Evolutionary conservation across 2,113 vertebrate species (phyloP).

Genomic region (Dendrocopos noguchii): DNA sequence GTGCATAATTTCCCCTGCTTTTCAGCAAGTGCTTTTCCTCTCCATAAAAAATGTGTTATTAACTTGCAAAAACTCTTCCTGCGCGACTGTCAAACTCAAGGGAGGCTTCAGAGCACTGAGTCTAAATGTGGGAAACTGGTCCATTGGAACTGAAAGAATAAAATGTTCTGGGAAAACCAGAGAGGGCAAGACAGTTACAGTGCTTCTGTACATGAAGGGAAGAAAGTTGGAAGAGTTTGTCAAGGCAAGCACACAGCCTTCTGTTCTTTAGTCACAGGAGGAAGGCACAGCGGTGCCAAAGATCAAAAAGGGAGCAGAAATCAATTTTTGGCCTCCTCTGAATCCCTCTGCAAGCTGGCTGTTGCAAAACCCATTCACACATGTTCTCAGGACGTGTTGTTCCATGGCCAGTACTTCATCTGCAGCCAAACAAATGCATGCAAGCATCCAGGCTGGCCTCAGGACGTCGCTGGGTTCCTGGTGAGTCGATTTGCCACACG

Average conservation of each 20-base stretch:
- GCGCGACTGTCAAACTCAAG: neutral
- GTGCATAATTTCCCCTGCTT: neutral
- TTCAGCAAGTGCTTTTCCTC: conserved; percentile 10
- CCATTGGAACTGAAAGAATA: neutral
- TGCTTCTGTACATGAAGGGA: neutral
- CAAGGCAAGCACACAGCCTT: neutral
- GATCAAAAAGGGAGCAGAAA: neutral
- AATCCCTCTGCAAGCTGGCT: neutral
- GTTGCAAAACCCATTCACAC: neutral
- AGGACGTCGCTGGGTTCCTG: neutral
- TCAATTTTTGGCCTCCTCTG: neutral
- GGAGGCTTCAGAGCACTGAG: neutral
- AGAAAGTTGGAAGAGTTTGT: neutral
- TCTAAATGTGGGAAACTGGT: neutral
- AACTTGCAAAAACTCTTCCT: conserved; percentile 27
- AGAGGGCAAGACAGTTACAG: neutral
- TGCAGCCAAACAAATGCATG: neutral
- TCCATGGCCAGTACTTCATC: neutral
- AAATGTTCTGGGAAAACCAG: neutral
- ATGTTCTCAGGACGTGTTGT: neutral
- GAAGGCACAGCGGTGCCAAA: neutral
- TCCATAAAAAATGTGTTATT: conserved; percentile 44
- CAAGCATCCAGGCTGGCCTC: neutral
- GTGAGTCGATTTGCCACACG: neutral
- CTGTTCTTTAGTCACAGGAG: neutral